Conservation (phyloP, 2,113 vertebrate species). For the Romanogobio albipinnatus region DNA sequence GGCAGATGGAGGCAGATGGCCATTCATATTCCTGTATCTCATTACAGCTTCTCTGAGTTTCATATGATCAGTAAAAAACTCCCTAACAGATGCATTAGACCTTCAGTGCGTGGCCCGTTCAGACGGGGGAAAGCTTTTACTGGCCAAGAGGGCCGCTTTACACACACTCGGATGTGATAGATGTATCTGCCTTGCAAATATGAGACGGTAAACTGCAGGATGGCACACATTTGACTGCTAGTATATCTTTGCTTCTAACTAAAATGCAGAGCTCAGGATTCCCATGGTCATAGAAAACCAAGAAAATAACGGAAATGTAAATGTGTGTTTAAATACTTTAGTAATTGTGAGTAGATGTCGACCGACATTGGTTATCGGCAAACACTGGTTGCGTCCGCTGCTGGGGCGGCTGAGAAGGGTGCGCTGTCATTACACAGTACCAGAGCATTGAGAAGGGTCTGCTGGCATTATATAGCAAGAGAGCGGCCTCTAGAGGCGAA, state of each 20-base stretch:
- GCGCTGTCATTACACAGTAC: too few species aligned
- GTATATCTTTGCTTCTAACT: not conserved
- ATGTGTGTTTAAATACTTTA: not conserved
- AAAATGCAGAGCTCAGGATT: not conserved
- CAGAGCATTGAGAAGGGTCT: too few species aligned
- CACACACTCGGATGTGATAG: not conserved
- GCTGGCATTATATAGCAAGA: too few species aligned
- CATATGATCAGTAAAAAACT: conserved; percentile 59
- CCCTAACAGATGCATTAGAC: conserved; percentile 60
- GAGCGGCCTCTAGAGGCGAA: too few species aligned
- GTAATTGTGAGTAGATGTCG: too few species aligned
- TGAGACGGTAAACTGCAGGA: not conserved
- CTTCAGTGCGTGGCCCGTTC: conserved; percentile 34
- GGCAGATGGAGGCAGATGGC: conserved; percentile 62
- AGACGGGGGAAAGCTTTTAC: conserved; percentile 44
- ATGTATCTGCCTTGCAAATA: conserved; percentile 39
- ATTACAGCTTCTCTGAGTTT: conserved; percentile 59
- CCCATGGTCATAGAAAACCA: not conserved
- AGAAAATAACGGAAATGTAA: not conserved
- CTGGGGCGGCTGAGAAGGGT: too few species aligned
- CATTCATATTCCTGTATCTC: conserved; percentile 62
- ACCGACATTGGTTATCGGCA: too few species aligned
- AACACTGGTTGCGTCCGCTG: too few species aligned
- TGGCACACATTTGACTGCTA: conserved; percentile 11
- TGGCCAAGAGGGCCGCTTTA: conserved; percentile 50